A percentile compares a stretch with the other conserved stretches of the same genome.
Conservation (phyloP, 2,888 invertebrate genomes). For the Clanis bilineata region DNA sequence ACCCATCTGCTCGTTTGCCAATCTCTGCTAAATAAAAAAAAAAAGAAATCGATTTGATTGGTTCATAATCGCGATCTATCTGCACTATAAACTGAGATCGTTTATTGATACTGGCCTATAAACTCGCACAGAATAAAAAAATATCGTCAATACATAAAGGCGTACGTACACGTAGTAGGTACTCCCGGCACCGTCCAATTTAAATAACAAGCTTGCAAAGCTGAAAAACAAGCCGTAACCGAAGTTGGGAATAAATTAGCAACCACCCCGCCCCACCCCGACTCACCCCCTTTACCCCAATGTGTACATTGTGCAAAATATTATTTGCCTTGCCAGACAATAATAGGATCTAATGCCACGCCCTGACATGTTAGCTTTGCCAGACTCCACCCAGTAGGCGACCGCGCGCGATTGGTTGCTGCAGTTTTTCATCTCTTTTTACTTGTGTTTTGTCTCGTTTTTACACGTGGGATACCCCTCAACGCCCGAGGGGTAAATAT, state of each 20-base stretch:
- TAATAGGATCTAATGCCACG: conserved; percentile 80
- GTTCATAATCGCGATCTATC: too few relatives aligned
- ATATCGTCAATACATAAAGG: conserved; percentile 33
- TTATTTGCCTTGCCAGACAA: conserved; percentile 87
- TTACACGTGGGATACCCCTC: conserved; percentile 72
- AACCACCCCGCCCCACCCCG: conserved; percentile 62
- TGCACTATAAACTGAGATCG: too few relatives aligned
- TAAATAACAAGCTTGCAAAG: conserved; percentile 81
- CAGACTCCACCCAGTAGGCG: conserved; percentile 60
- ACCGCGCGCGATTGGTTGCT: conserved; percentile 56
- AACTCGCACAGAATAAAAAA: not conserved
- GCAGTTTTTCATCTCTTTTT: conserved; percentile 44
- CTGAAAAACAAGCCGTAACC: conserved; percentile 82
- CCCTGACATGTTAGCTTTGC: conserved; percentile 82
- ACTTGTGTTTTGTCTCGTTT: conserved; percentile 41
- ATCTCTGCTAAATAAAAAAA: too few relatives aligned
- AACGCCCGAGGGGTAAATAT: conserved; percentile 82
- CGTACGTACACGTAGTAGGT: conserved; percentile 64
- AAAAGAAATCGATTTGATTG: too few relatives aligned
- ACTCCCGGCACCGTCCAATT: conserved; percentile 77
- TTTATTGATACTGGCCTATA: too few relatives aligned
- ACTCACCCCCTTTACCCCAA: conserved; percentile 72
- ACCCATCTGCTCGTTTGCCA: too few relatives aligned
- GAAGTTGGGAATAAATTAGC: conserved; percentile 82
- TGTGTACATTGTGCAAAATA: conserved; percentile 88